phyloP scores from a whole-genome alignment of 2,888 invertebrate species.

The Craniophora ligustri region DNA sequence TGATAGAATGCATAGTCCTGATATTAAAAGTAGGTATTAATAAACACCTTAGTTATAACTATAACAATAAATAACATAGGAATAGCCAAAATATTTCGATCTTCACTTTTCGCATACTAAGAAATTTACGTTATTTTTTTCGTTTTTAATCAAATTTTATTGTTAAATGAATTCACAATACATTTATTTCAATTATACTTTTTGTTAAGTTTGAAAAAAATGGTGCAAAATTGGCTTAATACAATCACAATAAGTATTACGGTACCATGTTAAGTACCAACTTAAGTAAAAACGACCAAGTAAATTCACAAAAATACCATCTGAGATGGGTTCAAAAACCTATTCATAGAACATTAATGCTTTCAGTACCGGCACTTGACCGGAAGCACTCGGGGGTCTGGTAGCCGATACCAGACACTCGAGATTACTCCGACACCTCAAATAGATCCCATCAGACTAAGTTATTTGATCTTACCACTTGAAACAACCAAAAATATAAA shows the following conservation, averaged over 20 bases:
- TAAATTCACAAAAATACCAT: constrained; percentile 3
- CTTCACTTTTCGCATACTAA: not conserved
- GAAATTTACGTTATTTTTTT: no score
- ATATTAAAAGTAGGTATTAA: constrained; percentile 35
- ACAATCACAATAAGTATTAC: not conserved
- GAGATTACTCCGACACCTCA: constrained; percentile 83
- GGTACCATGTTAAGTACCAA: not conserved
- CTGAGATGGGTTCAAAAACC: not conserved
- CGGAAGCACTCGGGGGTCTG: constrained; percentile 77
- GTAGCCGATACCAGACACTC: constrained; percentile 68
- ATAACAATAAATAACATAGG: not conserved
- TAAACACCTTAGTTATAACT: constrained; percentile 16
- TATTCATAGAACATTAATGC: constrained; percentile 42
- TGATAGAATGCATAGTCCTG: constrained; percentile 37
- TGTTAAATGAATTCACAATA: no score
- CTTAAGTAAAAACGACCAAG: no score
- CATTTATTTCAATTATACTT: no score
- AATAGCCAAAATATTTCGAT: not conserved
- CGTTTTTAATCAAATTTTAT: no score
- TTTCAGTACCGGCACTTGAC: constrained; percentile 57
- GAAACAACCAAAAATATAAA: constrained; percentile 58
- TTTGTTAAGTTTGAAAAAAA: no score
- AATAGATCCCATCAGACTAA: constrained; percentile 76
- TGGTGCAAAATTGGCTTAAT: no score
- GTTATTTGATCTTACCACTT: constrained; percentile 82